Conservation (phyloP, 2,888 invertebrate species). For the Amblyjoppa proteus region DNA sequence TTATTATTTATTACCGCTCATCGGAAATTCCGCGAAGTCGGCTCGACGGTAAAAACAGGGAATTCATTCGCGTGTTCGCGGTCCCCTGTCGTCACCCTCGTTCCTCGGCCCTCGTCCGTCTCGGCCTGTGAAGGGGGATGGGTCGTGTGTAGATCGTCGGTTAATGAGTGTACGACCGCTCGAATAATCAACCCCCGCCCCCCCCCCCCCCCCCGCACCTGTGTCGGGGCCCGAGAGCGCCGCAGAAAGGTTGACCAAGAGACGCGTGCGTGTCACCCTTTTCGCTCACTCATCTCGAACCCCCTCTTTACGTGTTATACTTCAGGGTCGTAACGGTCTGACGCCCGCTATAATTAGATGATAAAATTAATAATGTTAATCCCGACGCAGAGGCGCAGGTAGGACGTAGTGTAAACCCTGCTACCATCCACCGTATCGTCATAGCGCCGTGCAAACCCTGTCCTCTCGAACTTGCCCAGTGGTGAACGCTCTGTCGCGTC, state of each 20-base stretch:
- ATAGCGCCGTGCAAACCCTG: not conserved
- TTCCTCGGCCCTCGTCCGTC: not conserved
- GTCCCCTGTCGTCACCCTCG: not conserved
- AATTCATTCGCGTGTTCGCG: slow-evolving; percentile 1
- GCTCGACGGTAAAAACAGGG: not conserved
- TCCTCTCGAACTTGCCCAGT: slow-evolving; percentile 21
- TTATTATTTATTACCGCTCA: not conserved
- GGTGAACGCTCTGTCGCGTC: slow-evolving; percentile 1
- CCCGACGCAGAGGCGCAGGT: slow-evolving; percentile 4
- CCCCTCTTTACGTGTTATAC: slow-evolving; percentile 21
- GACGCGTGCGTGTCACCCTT: slow-evolving; percentile 14
- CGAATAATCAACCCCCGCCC: not conserved
- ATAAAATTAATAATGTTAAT: slow-evolving; percentile 42
- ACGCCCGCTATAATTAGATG: slow-evolving; percentile 44
- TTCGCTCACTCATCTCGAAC: slow-evolving; percentile 29
- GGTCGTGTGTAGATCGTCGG: slow-evolving; percentile 10
- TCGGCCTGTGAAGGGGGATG: slow-evolving; percentile 8
- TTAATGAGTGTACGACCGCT: slow-evolving; percentile 22
- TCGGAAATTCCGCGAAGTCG: not conserved
- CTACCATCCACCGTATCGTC: slow-evolving; percentile 26
- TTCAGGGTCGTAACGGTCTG: slow-evolving; percentile 42
- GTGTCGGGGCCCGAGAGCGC: not conserved
- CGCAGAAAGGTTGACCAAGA: slow-evolving; percentile 21
- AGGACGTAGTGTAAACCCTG: not conserved
- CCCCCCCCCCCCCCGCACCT: not conserved